A percentile compares a stretch with the other conserved stretches of the same genome.
Conservation (phyloP, 2,888 invertebrate species). For the Alitta virens region DNA sequence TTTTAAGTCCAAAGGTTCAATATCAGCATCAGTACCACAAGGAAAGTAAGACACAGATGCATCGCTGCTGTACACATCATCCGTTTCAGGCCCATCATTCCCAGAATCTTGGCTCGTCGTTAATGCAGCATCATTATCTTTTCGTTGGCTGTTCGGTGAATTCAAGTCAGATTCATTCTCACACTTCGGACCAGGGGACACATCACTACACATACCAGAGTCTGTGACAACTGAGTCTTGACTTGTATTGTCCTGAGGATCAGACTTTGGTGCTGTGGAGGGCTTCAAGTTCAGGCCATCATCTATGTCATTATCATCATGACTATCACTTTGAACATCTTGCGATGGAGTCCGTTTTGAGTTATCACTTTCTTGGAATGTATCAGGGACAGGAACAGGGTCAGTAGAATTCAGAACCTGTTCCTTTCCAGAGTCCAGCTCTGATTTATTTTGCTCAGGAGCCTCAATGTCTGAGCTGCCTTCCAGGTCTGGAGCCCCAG, state of each 20-base stretch:
- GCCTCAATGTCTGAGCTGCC: background rate
- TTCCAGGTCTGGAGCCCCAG: background rate
- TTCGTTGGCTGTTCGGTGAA: conserved; percentile 2
- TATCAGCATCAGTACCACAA: background rate
- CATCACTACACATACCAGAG: conserved; percentile 16
- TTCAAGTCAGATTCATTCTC: conserved; percentile 14
- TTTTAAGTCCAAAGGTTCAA: conserved; percentile 9
- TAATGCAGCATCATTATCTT: background rate
- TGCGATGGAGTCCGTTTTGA: background rate
- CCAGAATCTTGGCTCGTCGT: background rate
- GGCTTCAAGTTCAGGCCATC: background rate
- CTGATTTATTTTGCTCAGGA: background rate
- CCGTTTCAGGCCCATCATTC: background rate
- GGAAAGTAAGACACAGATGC: too few species aligned
- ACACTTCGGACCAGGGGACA: conserved; percentile 16
- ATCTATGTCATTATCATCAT: background rate
- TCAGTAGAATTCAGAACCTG: background rate
- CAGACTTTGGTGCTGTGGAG: background rate
- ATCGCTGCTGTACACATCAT: background rate
- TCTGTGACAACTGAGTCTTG: conserved; percentile 15
- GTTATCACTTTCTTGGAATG: background rate
- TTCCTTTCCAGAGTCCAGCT: background rate
- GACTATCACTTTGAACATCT: background rate
- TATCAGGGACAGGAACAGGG: background rate
- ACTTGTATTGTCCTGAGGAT: conserved; percentile 16